Conservation (phyloP, 2,113 vertebrate genomes). For the Amazona vittata region DNA sequence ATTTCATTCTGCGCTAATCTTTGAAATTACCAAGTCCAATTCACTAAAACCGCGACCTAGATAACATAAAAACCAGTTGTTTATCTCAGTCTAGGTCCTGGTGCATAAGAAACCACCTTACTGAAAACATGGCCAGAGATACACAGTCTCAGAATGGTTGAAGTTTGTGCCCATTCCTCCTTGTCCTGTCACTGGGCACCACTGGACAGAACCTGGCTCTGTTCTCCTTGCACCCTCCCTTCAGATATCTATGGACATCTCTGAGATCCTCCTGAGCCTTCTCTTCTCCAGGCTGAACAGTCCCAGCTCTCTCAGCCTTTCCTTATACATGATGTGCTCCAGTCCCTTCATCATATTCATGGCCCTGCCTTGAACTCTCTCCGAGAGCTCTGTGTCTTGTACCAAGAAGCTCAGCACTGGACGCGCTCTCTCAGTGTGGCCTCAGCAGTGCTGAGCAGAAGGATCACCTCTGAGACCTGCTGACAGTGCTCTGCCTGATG, state of each 20-base stretch:
- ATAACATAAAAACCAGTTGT: background rate
- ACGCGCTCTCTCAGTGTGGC: background rate
- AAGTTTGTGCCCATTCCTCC: background rate
- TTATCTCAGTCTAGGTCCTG: background rate
- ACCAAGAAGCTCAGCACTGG: background rate
- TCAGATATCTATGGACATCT: background rate
- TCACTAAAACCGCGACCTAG: background rate
- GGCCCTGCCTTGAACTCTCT: background rate
- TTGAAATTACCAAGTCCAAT: background rate
- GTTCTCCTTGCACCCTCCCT: background rate
- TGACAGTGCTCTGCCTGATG: background rate
- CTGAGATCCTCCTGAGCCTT: background rate
- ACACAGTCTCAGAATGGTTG: background rate
- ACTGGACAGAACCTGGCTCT: background rate
- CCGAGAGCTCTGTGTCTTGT: accelerated
- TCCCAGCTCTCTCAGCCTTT: background rate
- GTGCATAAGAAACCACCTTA: background rate
- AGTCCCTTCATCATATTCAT: background rate
- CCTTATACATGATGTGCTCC: background rate
- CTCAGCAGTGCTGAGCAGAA: background rate
- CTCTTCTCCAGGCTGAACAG: background rate
- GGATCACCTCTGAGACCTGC: background rate
- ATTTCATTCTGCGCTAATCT: background rate
- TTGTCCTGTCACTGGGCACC: background rate
- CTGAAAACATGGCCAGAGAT: background rate